Evolutionary conservation across 1,140 invertebrate genomes (phyloP).

Genomic region (Aphelenchoides fujianensis): DNA sequence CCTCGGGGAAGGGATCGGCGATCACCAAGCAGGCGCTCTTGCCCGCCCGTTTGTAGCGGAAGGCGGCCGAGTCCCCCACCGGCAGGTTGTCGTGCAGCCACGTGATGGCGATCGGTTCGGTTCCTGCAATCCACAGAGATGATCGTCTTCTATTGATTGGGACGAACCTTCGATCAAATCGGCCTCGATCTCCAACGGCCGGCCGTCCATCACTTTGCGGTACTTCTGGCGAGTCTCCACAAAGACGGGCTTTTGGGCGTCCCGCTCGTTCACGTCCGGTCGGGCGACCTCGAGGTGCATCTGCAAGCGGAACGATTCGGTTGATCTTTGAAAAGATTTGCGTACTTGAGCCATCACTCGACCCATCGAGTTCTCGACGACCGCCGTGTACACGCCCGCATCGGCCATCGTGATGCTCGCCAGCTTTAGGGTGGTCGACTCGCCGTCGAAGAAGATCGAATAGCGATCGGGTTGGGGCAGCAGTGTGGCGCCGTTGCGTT

Average conservation of each 20-base stretch:
- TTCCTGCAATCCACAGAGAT: constrained; percentile 33
- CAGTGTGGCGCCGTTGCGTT: constrained; percentile 41
- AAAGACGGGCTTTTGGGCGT: constrained; percentile 40
- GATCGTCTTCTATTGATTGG: not conserved
- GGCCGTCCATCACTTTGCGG: constrained; percentile 8
- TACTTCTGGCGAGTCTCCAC: constrained; percentile 29
- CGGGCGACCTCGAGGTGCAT: constrained; percentile 49
- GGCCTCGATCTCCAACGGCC: not conserved
- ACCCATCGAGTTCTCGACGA: constrained; percentile 84
- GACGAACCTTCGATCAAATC: constrained; percentile 3
- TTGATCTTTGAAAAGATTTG: too few species aligned
- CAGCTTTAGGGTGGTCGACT: constrained; percentile 72
- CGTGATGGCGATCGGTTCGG: constrained; percentile 44
- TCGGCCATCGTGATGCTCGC: constrained; percentile 80
- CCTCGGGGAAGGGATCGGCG: constrained; percentile 78
- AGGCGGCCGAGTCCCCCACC: constrained; percentile 38
- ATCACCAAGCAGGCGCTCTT: constrained; percentile 29
- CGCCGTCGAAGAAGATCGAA: constrained; percentile 54
- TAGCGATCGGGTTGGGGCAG: constrained; percentile 48
- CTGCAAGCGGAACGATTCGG: too few species aligned
- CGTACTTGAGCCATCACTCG: constrained; percentile 66
- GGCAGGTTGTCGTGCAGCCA: constrained; percentile 51
- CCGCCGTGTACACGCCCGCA: constrained; percentile 89
- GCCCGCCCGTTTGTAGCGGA: constrained; percentile 38
- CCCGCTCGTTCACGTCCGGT: constrained; percentile 26